Conservation (phyloP, 1,140 invertebrate genomes). For the Harpegnathos saltator region DNA sequence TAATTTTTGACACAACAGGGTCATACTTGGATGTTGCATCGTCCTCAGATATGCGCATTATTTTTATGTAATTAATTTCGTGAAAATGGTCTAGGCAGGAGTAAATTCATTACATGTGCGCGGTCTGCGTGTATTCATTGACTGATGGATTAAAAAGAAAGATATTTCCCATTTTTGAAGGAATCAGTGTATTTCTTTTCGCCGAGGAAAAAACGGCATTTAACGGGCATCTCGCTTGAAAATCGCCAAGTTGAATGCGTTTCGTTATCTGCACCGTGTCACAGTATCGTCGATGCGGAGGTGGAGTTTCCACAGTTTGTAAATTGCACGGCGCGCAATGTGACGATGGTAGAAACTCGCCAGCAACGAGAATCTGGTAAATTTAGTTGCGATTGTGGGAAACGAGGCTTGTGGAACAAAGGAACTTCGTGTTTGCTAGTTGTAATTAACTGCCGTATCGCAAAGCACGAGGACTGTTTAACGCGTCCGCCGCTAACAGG, state of each 20-base stretch:
- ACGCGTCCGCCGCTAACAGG: neutral
- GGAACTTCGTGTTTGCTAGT: conserved; percentile 28
- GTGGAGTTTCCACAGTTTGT: conserved; percentile 41
- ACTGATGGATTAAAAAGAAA: too few species aligned
- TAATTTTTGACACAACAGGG: too few species aligned
- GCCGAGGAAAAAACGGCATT: neutral
- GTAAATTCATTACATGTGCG: too few species aligned
- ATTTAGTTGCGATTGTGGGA: conserved; percentile 56
- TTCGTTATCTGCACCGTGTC: conserved; percentile 40
- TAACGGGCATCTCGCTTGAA: conserved; percentile 8
- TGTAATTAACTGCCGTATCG: conserved; percentile 45
- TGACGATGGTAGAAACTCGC: conserved; percentile 45
- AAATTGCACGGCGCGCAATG: conserved; percentile 51
- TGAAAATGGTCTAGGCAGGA: too few species aligned
- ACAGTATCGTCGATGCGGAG: conserved; percentile 30
- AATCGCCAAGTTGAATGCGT: neutral
- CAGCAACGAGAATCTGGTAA: conserved; percentile 40
- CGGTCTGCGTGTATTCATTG: too few species aligned
- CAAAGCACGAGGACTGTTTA: conserved; percentile 38
- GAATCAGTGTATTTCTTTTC: too few species aligned
- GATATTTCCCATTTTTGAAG: too few species aligned
- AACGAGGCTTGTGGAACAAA: conserved; percentile 42
- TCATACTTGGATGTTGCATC: too few species aligned
- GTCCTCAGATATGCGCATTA: too few species aligned
- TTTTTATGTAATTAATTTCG: too few species aligned